Conservation (phyloP, 30 jellyfish, hydroid and myxozoan genomes). For the Chrysaora quinquecirrha region DNA sequence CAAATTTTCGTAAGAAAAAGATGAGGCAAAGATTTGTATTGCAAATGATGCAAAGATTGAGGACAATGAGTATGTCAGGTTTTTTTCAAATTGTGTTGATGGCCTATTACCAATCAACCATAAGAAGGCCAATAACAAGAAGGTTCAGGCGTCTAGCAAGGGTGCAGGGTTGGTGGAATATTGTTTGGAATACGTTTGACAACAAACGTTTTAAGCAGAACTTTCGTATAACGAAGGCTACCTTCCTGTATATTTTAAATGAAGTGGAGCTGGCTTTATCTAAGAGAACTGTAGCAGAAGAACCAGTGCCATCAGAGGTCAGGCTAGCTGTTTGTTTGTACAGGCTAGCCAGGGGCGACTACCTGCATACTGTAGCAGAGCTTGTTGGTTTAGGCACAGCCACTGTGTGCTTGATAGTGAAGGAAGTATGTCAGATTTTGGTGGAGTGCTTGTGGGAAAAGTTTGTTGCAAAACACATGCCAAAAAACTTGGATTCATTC, state of each 20-base stretch:
- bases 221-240: constrained; percentile 38
- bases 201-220: constrained; percentile 35
- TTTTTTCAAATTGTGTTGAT: constrained; percentile 28
- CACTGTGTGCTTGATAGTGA: constrained; percentile 41
- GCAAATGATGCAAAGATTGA: constrained; percentile 15
- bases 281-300: constrained; percentile 45
- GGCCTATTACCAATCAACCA: constrained; percentile 1
- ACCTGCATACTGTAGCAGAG: constrained; percentile 50
- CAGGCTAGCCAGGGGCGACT: constrained; percentile 59
- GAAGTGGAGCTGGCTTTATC: constrained; percentile 13
- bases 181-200: constrained; percentile 35
- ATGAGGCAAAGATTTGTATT: not conserved
- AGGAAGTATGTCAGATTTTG: constrained; percentile 41
- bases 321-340: constrained; percentile 56
- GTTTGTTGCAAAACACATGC: constrained; percentile 23
- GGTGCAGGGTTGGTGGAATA: constrained; percentile 47
- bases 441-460: constrained; percentile 52
- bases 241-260: constrained; percentile 6
- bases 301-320: constrained; percentile 51
- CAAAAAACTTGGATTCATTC: constrained; percentile 7
- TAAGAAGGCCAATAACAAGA: constrained; percentile 38
- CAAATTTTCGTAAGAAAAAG: constrained; percentile 24
- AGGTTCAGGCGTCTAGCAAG: constrained; percentile 49
- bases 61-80: constrained; percentile 27
- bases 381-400: constrained; percentile 62